phyloP scores from a whole-genome alignment of 2,113 vertebrate genomes.

The Amia ocellicauda region DNA sequence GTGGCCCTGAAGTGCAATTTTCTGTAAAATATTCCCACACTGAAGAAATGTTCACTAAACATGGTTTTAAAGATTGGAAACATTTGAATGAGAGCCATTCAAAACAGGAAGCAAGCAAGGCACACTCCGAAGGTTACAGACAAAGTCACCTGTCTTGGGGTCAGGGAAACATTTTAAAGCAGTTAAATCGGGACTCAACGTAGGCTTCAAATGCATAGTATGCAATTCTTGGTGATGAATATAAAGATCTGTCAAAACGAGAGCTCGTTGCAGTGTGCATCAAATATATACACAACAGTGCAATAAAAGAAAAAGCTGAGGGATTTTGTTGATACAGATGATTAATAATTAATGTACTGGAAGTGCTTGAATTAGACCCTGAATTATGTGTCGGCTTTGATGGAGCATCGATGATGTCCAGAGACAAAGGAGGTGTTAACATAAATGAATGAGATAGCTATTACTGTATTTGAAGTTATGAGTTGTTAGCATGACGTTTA shows the following conservation, averaged over 20 bases:
- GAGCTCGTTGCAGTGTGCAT: neutral
- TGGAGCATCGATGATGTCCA: too few relatives aligned
- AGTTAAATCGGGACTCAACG: too few relatives aligned
- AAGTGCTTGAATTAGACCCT: too few relatives aligned
- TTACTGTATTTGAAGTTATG: too few relatives aligned
- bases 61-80: neutral
- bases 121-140: too few relatives aligned
- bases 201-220: neutral
- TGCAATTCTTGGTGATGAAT: conserved; percentile 1
- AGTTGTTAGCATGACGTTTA: too few relatives aligned
- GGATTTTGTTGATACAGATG: neutral
- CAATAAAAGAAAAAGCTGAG: neutral
- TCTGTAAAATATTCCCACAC: neutral
- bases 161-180: too few relatives aligned
- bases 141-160: too few relatives aligned
- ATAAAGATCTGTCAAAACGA: neutral
- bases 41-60: neutral
- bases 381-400: neutral
- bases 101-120: neutral
- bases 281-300: neutral
- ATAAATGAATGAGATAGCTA: too few relatives aligned
- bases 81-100: neutral
- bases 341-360: neutral
- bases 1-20: neutral
- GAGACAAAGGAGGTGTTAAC: conserved; percentile 1